Conservation (phyloP, 2,888 invertebrate species). For the Therioaphis trifolii region DNA sequence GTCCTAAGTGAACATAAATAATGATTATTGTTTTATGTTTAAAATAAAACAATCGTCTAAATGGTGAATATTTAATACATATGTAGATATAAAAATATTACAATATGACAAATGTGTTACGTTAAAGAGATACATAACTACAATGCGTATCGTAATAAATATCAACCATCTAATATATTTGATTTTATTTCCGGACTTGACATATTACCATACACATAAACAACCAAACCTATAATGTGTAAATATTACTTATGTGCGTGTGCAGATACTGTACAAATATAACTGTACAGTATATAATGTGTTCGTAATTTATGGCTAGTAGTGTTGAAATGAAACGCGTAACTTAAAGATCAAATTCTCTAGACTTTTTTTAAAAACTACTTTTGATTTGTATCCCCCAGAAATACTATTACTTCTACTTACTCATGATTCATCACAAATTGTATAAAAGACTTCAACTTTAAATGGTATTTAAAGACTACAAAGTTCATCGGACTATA, state of each 20-base stretch:
- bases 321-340: not conserved
- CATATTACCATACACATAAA: not conserved
- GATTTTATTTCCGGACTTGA: conserved; percentile 5
- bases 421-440: not conserved
- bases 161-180: not conserved
- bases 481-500: conserved; percentile 37
- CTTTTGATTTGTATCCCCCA: not conserved
- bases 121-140: not conserved
- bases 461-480: not conserved
- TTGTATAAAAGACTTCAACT: not conserved
- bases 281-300: not conserved
- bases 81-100: not conserved
- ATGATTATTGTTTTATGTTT: not conserved
- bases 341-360: not conserved
- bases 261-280: not conserved
- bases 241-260: not conserved
- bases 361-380: not conserved
- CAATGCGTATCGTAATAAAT: not conserved
- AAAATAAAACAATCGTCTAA: not conserved
- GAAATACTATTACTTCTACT: not conserved
- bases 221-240: too few relatives aligned
- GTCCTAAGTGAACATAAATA: not conserved
- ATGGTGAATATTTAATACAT: not conserved
- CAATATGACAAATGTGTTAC: not conserved
- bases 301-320: not conserved